phyloP scores from a whole-genome alignment of 2,888 invertebrate species.

The Brachycybe producta region DNA sequence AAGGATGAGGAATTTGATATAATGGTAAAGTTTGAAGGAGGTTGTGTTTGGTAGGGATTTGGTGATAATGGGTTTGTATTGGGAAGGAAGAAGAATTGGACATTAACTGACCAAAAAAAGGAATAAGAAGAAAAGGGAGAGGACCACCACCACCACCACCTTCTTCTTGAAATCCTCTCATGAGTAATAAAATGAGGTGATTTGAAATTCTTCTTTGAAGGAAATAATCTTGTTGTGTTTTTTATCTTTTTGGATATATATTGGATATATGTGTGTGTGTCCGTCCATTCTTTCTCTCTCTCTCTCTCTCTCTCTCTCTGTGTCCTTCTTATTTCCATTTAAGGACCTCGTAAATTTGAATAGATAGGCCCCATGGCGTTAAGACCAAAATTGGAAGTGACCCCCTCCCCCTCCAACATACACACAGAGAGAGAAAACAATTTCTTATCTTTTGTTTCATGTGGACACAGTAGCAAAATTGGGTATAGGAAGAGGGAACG shows the following conservation, averaged over 20 bases:
- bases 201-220: conserved; percentile 14
- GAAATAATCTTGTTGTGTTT: conserved; percentile 9
- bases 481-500: too few relatives aligned
- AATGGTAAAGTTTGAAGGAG: too few relatives aligned
- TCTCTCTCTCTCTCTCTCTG: too few relatives aligned
- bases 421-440: not conserved
- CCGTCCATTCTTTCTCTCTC: too few relatives aligned
- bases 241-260: not conserved
- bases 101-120: too few relatives aligned
- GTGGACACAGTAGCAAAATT: not conserved
- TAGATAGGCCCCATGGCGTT: conserved; percentile 8
- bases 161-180: not conserved
- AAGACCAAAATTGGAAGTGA: not conserved
- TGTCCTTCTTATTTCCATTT: conserved; percentile 4
- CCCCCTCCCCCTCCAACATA: not conserved
- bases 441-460: not conserved
- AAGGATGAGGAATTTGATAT: too few relatives aligned
- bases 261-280: too few relatives aligned
- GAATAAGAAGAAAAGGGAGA: too few relatives aligned
- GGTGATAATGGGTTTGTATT: too few relatives aligned
- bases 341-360: conserved; percentile 16
- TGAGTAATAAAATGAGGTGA: conserved; percentile 15
- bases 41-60: too few relatives aligned
- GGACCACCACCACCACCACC: too few relatives aligned
- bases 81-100: too few relatives aligned